phyloP scores from a whole-genome alignment of 2,113 vertebrate genomes.

The Arizona elegans region DNA sequence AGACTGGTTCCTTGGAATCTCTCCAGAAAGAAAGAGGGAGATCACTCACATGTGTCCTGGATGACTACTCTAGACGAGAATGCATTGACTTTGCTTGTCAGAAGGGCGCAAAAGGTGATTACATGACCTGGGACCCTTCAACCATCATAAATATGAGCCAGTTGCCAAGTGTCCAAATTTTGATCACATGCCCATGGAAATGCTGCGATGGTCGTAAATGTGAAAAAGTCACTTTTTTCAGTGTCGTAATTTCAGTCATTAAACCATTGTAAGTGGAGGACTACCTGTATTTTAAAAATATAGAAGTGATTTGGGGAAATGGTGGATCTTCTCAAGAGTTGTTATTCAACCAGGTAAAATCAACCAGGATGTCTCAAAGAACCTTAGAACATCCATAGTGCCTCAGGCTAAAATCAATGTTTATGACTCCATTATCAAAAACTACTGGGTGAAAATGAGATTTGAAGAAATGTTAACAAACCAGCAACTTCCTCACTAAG shows the following conservation, averaged over 20 bases:
- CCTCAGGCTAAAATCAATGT: not conserved
- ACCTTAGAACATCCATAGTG: not conserved
- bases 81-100: not conserved
- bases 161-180: not conserved
- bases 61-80: not conserved
- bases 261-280: not conserved
- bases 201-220: not conserved
- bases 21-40: not conserved
- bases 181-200: not conserved
- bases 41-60: not conserved
- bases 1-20: not conserved
- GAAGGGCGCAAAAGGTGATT: not conserved
- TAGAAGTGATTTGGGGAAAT: not conserved
- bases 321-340: not conserved
- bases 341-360: not conserved
- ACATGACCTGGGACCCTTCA: not conserved
- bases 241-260: not conserved
- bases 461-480: not conserved
- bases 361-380: not conserved
- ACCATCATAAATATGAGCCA: not conserved
- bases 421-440: not conserved
- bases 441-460: not conserved
- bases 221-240: not conserved
- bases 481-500: not conserved
- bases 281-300: not conserved